These are phyloP conservation scores for Euzetes globulus DNA, from an alignment of 2,888 invertebrate species.

Conservation along the genomic window DNA sequence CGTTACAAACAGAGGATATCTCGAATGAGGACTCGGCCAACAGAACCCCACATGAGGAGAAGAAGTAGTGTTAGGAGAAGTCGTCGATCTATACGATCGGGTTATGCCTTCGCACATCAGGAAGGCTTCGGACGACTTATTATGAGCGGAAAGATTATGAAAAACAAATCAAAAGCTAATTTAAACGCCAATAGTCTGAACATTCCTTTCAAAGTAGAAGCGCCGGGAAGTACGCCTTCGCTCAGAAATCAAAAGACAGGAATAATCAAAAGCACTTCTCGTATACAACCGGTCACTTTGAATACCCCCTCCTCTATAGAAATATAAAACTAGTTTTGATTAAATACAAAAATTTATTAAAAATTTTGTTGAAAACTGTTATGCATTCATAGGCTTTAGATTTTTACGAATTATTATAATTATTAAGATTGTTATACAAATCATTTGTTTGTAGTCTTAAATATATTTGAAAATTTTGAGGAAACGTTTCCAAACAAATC, in stretches of 20 bases:
- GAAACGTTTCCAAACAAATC: neutral
- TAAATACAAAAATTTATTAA: neutral
- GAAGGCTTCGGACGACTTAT: constrained; percentile 95
- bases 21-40: constrained; percentile 52
- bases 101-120: constrained; percentile 97
- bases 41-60: constrained; percentile 68
- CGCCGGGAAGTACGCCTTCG: constrained; percentile 1
- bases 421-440: neutral
- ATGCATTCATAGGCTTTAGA: neutral
- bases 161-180: constrained; percentile 20
- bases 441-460: neutral
- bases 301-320: constrained; percentile 20
- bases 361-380: neutral
- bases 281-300: constrained; percentile 9
- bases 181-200: constrained; percentile 1
- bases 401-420: neutral
- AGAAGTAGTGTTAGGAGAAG: constrained; percentile 81
- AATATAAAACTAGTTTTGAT: neutral
- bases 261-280: constrained; percentile 2
- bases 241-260: neutral
- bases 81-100: constrained; percentile 83
- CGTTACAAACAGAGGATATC: constrained; percentile 62
- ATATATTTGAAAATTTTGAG: neutral
- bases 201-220: neutral
- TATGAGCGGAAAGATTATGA: constrained; percentile 79